Base-by-base conservation (phyloP, 1,140 invertebrate genomes). In the Paraescarpia echinospica region DNA sequence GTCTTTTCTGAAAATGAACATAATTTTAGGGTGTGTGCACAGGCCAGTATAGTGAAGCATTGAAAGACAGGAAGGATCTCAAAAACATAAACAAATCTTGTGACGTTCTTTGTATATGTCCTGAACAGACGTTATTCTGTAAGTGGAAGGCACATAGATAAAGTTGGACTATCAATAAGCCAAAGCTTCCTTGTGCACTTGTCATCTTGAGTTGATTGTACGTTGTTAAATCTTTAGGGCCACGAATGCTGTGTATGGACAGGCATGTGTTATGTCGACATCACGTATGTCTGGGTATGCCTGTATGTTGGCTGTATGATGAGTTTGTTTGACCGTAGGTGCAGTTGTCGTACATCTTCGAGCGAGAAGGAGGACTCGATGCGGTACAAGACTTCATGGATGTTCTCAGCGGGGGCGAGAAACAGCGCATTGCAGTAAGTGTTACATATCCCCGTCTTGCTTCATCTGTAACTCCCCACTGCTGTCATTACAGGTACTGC, bases 361-460 rank as follows among this genome's bases (percentile, higher is more conserved):
- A 98, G 94, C 97, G 99, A 94, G 98, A 99, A 95, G 97, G 97
- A 90, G 98, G 98, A 22, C 98, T 98, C 97, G 98, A 99, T 95
- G 97, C 98, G 0, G 97, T 99, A 12, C 93, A 93, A 95, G 99
- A 99, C 96, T 99, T 99, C 99, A 98, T 99, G 97, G 99, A 99
- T 96, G 98, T 99, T 1, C 96, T 99, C 1, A 99, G 98, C 92
- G 99, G 99, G 2, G 99, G 99, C 51, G 99, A 99, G 96, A 99
- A 99, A 95, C 99, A 99, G 96, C 97, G 99, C 95, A 98, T 99
- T 94, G 99, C 99, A 14, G 96, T 97, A 94, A 95, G 96, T 95
- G 41, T 89, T n/a, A 22, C 22, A 18, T 93, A 8, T 92, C 5
- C 2, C 27, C 33, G 8, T 27, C 89, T 34, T n/a, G 48, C 59